Evolutionary conservation across 1,140 invertebrate genomes (phyloP), one percentile per base, ranked within the genome.

Genomic region (Ceratosolen fusciceps): DNA sequence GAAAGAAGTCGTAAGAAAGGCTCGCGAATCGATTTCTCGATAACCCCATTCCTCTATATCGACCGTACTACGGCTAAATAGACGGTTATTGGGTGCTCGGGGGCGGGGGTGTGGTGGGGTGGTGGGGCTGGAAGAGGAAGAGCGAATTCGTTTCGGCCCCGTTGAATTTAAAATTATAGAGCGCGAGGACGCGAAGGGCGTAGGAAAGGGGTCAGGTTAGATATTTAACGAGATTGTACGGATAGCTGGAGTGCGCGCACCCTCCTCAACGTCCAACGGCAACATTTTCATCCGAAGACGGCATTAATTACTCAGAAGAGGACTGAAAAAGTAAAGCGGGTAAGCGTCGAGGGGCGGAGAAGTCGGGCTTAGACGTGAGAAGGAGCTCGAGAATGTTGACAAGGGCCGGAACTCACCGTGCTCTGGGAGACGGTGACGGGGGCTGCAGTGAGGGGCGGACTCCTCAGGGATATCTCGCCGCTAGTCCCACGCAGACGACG

Each of bases 401-500:
- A n/a, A n/a, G n/a, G n/a, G n/a, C 37, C 5, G 21, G 0, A 43
- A 47, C 65, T 52, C 24, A 77, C 76, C 34, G 29, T 10, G 21
- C 24, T 78, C 26, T 49, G 37, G 1, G 70, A 34, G 9, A 31
- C 37, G 31, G 10, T n/a, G 21, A 90, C 65, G 83, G 91, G 77
- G 89, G 81, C 0, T 89, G 54, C 24, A n/a, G 49, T 90, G 47
- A 84, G 90, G 74, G 89, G 81, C 0, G 91, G 91, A 67, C 89
- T 91, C n/a, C 88, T 85, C 5, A 93, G 83, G 0, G 91, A 90
- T 74, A 94, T 94, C 87, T 95, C 94, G 2, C 94, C 95, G 83
- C 94, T 95, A 16, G 93, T 93, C 4, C 94, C 94, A 80, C 92
- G 91, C 1, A 96, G 85, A 81, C 92, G 89, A 72, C 93, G 87